These are phyloP conservation scores for Oscheius sp. DNA, from an alignment of 2,888 invertebrate genomes.

Conservation along the genomic window DNA sequence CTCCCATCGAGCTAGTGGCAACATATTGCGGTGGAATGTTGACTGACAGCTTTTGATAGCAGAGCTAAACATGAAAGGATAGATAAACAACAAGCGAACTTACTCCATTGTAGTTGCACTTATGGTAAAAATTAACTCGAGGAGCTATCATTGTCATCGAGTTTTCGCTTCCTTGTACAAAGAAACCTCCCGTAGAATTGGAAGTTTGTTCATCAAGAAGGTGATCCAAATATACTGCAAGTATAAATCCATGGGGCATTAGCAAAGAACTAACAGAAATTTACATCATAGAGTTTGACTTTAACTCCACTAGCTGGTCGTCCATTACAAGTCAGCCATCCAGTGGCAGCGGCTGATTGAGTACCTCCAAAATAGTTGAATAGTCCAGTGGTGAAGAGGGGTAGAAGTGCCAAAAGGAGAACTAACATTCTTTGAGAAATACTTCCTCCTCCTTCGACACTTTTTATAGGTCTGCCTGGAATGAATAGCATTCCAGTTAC, in stretches of 20 bases:
- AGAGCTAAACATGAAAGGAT: slow-evolving; percentile 3
- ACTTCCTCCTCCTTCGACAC: background rate
- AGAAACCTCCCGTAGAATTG: slow-evolving; percentile 20
- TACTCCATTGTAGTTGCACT: slow-evolving; percentile 26
- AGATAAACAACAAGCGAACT: background rate
- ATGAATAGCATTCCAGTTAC: background rate
- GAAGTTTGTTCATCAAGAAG: slow-evolving; percentile 14
- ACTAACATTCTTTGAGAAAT: slow-evolving; percentile 2
- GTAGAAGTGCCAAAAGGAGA: background rate
- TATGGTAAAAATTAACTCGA: slow-evolving; percentile 14
- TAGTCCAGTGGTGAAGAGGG: slow-evolving; percentile 10
- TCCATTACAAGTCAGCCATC: slow-evolving; percentile 19
- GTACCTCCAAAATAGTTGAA: slow-evolving; percentile 15
- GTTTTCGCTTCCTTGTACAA: slow-evolving; percentile 15
- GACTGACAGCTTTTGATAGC: slow-evolving; percentile 22
- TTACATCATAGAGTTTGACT: slow-evolving; percentile 22
- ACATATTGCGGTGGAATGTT: slow-evolving; percentile 6
- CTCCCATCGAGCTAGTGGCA: background rate
- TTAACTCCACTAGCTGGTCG: background rate
- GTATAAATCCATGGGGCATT: background rate
- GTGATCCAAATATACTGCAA: slow-evolving; percentile 16
- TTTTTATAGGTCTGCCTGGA: background rate
- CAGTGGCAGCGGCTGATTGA: slow-evolving; percentile 12
- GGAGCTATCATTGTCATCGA: slow-evolving; percentile 16
- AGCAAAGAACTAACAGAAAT: background rate